These are phyloP conservation scores for Vireo altiloquus DNA, from an alignment of 2,113 vertebrate species.

Conservation along the genomic window DNA sequence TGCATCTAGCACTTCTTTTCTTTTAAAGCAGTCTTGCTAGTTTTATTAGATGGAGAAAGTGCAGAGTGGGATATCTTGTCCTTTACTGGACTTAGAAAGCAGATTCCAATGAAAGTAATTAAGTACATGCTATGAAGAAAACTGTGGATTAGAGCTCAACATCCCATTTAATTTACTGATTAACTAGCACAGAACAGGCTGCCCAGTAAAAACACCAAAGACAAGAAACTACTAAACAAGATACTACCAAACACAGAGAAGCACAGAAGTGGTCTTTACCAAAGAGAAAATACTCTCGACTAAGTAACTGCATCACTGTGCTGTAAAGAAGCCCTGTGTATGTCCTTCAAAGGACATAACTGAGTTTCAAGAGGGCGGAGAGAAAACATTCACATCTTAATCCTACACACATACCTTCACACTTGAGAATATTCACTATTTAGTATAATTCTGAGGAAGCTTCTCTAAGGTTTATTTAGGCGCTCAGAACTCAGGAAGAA, in stretches of 20 bases:
- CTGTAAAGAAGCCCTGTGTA: neutral
- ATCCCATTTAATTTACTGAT: neutral
- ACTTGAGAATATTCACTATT: neutral
- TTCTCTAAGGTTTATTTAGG: neutral
- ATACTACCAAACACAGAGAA: neutral
- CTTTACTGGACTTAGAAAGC: slow-evolving; percentile 9
- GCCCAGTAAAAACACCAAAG: neutral
- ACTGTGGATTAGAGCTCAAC: neutral
- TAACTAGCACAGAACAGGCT: neutral
- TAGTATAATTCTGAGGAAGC: neutral
- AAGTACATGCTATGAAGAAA: neutral
- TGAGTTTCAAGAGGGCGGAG: neutral
- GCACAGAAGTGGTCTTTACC: neutral
- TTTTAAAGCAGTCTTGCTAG: neutral
- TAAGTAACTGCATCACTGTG: neutral
- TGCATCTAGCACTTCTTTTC: neutral
- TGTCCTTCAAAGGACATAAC: neutral
- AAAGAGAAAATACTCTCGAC: neutral
- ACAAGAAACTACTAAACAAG: neutral
- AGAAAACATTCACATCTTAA: neutral
- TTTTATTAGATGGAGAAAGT: neutral
- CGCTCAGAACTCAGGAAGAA: neutral
- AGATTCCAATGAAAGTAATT: neutral
- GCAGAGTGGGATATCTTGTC: neutral
- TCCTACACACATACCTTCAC: neutral